Percentiles rank a stretch among this genome's conserved stretches.
phyloP scores from a whole-genome alignment of 2,113 vertebrate genomes.

The Blennius ocellaris region DNA sequence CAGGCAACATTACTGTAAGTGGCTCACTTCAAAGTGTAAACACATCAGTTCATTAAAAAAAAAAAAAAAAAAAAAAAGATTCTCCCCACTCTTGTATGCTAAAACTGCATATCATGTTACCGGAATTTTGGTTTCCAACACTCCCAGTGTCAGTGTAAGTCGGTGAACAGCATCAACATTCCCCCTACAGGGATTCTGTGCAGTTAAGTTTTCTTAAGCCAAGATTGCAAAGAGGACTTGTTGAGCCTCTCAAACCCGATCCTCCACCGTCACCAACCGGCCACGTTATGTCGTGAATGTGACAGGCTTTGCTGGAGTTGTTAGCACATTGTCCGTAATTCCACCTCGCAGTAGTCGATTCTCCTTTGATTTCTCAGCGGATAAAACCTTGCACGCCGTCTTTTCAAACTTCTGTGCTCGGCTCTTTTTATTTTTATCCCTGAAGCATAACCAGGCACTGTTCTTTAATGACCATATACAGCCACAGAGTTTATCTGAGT shows the following conservation, averaged over 20 bases:
- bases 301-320: slow-evolving; percentile 23
- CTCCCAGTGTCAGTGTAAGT: too few relatives aligned
- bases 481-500: slow-evolving; percentile 19
- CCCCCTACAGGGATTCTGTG: not conserved
- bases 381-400: not conserved
- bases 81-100: too few relatives aligned
- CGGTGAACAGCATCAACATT: too few relatives aligned
- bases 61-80: too few relatives aligned
- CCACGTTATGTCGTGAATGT: not conserved
- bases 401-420: not conserved
- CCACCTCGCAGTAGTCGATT: not conserved
- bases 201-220: slow-evolving; percentile 13
- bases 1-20: not conserved
- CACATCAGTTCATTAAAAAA: not conserved
- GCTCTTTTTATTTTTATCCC: slow-evolving; percentile 50
- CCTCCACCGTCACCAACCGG: not conserved
- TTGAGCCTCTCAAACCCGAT: slow-evolving; percentile 17
- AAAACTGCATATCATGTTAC: too few relatives aligned
- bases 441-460: slow-evolving; percentile 16
- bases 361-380: not conserved
- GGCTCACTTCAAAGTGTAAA: not conserved
- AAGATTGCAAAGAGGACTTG: not conserved
- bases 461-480: slow-evolving; percentile 44
- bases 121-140: too few relatives aligned
- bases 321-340: slow-evolving; percentile 23